Conservation (phyloP, 2,888 invertebrate species). For the Cosmia trapezina region DNA sequence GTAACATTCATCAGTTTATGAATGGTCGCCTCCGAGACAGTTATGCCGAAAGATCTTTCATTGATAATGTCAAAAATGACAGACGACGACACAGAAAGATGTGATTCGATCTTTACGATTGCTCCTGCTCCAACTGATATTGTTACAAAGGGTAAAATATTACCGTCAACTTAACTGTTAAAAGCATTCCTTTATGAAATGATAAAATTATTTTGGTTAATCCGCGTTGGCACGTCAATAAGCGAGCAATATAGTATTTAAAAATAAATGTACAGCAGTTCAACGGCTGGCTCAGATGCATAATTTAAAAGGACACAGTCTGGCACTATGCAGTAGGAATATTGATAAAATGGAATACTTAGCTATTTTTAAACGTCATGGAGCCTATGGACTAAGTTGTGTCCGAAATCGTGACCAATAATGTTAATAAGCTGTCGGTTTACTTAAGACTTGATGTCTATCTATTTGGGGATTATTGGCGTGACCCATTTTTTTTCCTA, state of each 20-base stretch:
- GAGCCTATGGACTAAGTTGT: neutral
- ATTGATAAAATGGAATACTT: neutral
- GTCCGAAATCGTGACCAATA: neutral
- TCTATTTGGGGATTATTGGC: conserved; percentile 5
- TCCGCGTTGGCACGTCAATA: conserved; percentile 1
- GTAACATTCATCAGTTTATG: conserved; percentile 28
- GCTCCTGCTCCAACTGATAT: conserved; percentile 20
- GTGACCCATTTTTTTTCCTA: neutral
- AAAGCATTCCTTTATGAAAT: conserved; percentile 16
- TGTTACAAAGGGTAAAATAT: conserved; percentile 11
- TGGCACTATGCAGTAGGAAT: conserved; percentile 3
- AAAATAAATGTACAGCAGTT: conserved; percentile 22
- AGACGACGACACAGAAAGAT: conserved; percentile 24
- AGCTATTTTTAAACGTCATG: neutral
- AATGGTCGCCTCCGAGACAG: conserved; percentile 28
- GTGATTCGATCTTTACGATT: conserved; percentile 23
- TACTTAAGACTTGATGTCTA: conserved; percentile 9
- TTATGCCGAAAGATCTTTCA: conserved; percentile 29
- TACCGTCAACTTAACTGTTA: neutral
- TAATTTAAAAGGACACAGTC: conserved; percentile 31
- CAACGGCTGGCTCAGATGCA: neutral
- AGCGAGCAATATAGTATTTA: conserved; percentile 11
- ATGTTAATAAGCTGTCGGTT: conserved; percentile 5
- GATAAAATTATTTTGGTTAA: conserved; percentile 22
- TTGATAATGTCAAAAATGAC: conserved; percentile 46